A percentile compares a stretch with the other conserved stretches of the same genome.
Evolutionary conservation across 2,797 vertebrate genomes (phyloP).

Genomic region (Phrynocephalus guinanensis): DNA sequence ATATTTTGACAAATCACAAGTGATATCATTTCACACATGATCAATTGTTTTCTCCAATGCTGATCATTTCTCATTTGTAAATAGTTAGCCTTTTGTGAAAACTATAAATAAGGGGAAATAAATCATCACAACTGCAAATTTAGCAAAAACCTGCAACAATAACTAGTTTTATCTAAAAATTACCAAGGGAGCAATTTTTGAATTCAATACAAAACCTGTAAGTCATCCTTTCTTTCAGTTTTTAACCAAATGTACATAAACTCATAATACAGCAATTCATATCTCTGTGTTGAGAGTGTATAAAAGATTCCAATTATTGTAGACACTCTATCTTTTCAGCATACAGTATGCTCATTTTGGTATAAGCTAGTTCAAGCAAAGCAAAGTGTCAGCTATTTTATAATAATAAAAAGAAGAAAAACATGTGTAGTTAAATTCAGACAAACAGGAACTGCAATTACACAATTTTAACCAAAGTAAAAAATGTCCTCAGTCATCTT

Average conservation of each 20-base stretch:
- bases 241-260: background rate
- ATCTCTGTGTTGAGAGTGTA: conserved; percentile 12
- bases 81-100: background rate
- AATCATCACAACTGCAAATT: background rate
- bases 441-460: conserved; percentile 5
- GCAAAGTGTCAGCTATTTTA: background rate
- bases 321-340: background rate
- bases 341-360: background rate
- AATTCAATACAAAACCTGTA: background rate
- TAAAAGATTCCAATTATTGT: conserved; percentile 34
- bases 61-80: background rate
- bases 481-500: too few relatives aligned
- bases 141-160: background rate
- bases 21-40: background rate
- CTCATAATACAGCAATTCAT: conserved; percentile 10
- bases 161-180: conserved; percentile 20
- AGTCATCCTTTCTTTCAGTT: background rate
- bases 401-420: background rate
- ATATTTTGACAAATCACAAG: background rate
- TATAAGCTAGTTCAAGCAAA: background rate
- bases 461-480: background rate
- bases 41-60: background rate
- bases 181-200: background rate
- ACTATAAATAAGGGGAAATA: background rate
- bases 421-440: background rate